A percentile compares a stretch with the other conserved stretches of the same genome.
Evolutionary conservation across 2,888 invertebrate genomes (phyloP).

Genomic region (Lathronympha strigana): DNA sequence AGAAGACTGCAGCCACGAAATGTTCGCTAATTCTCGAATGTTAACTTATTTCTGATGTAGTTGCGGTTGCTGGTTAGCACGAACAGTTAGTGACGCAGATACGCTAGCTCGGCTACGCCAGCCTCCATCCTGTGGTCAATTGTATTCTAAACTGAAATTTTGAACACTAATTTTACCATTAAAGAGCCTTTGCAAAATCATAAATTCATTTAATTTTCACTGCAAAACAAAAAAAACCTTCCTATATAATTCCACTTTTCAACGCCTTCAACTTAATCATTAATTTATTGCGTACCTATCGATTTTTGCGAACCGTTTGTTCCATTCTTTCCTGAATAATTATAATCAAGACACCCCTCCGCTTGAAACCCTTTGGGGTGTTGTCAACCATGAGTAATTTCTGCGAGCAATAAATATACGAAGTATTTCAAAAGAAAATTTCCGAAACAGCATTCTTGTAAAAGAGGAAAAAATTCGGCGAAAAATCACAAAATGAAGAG

Average conservation of each 20-base stretch:
- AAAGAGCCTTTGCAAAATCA: not conserved
- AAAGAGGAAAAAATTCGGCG: not conserved
- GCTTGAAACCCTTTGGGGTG: constrained; percentile 15
- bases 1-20: too few relatives aligned
- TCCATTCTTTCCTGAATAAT: constrained; percentile 20
- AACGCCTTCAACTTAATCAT: constrained; percentile 19
- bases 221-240: not conserved
- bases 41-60: too few relatives aligned
- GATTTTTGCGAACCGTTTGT: constrained; percentile 19
- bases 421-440: constrained; percentile 19
- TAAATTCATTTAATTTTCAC: not conserved
- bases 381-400: constrained; percentile 15
- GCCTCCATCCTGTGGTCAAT: too few relatives aligned
- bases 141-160: too few relatives aligned
- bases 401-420: constrained; percentile 15
- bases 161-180: too few relatives aligned
- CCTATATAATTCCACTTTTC: constrained; percentile 10
- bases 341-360: constrained; percentile 19
- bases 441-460: not conserved
- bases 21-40: too few relatives aligned
- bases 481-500: constrained; percentile 4
- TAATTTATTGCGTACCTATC: constrained; percentile 25
- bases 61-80: too few relatives aligned
- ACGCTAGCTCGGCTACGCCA: too few relatives aligned
- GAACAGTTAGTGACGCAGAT: too few relatives aligned